Percentiles rank a stretch among this genome's conserved stretches.
These are phyloP conservation scores for Ranitomeya variabilis DNA, from an alignment of 2,113 vertebrate genomes.

Conservation along the genomic window DNA sequence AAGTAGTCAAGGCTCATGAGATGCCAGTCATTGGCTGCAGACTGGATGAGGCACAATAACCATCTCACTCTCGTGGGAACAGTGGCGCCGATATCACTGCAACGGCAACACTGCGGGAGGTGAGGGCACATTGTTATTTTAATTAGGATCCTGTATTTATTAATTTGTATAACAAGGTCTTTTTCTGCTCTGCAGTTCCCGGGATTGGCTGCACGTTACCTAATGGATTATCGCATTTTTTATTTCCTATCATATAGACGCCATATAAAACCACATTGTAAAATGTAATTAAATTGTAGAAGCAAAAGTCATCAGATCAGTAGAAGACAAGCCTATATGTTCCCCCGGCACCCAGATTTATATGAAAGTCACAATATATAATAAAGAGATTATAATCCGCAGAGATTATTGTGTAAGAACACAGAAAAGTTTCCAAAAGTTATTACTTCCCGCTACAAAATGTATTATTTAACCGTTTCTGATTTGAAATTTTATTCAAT, in stretches of 20 bases:
- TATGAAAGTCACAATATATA: neutral
- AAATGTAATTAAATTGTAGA: neutral
- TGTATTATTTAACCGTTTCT: no score
- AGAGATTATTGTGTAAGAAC: neutral
- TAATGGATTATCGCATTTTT: neutral
- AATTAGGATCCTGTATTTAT: no score
- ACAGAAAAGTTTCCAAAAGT: neutral
- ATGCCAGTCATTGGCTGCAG: no score
- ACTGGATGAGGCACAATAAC: no score
- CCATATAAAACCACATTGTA: no score
- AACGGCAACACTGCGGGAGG: no score
- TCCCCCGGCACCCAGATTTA: neutral
- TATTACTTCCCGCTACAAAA: neutral
- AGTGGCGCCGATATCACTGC: no score
- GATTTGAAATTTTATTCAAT: no score
- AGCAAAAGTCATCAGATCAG: neutral
- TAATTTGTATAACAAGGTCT: no score
- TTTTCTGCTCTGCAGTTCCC: neutral
- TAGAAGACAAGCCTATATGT: neutral
- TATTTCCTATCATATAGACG: neutral
- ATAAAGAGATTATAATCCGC: neutral
- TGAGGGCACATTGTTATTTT: no score
- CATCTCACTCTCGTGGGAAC: no score
- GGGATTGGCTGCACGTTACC: neutral
- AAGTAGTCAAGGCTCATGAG: no score